Base-by-base conservation (phyloP, 1,140 invertebrate species). In the Chironomus striatipennis region DNA sequence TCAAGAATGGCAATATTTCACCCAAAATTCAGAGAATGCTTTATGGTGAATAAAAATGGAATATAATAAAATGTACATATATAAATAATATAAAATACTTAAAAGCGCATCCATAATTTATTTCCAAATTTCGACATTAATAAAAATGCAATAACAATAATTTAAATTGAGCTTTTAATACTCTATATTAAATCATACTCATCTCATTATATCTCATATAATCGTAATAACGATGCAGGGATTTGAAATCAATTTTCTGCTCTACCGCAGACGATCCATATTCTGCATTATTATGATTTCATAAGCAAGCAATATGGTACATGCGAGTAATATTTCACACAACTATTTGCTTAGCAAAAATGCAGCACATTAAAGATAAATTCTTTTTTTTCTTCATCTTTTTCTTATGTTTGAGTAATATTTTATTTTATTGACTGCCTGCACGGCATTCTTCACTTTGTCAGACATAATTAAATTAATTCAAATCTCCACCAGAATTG, bases 311-410 rank as follows among this genome's bases (percentile, higher is more conserved):
- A 12, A n/a, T 34, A 34, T 34, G 24, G 24, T 34, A 34, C 24
- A 34, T 57, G 47, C 1, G 47, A 57, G 47, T 10, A 57, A 34
- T 57, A n/a, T 57, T 57, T 57, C 12, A n/a, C 47, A 34, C n/a
- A 57, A 57, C 47, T 57, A 57, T 57, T 57, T 57, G n/a, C n/a
- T 57, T 57, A 57, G n/a, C 47, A n/a, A 57, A 57, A 57, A n/a
- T 57, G 47, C 47, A 57, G 12, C 47, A 57, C 12, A 57, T n/a
- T 12, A 12, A 47, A 47, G 15, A 12, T 47, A 47, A 57, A 57
- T 57, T 57, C 47, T 12, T 12, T 57, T 57, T 57, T 57, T 5
- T 57, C 10, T n/a, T 57, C 8, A 12, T 57, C 43, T 47, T n/a
- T 1, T n/a, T 57, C 47, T 57, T 57, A 12, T 47, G 7, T 47